Base-by-base conservation (phyloP, 2,797 vertebrate genomes). In the Chelon labrosus region DNA sequence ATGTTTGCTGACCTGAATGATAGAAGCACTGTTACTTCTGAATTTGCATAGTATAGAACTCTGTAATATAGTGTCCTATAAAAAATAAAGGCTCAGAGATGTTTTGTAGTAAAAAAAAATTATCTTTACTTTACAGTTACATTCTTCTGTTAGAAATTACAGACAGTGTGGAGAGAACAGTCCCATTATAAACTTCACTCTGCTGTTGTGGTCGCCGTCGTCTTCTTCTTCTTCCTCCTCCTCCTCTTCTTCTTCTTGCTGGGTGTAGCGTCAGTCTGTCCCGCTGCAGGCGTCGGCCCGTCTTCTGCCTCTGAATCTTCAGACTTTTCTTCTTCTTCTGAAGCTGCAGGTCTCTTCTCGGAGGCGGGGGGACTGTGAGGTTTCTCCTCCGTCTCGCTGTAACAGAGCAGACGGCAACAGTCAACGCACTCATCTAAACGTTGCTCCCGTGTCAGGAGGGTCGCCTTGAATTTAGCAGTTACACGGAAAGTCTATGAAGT, bases 231-330 rank as follows among this genome's bases (percentile, higher is more conserved):
- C 25, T 72, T 84, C 44, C 77, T 89, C 58, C 80, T 87, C 39
- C 70, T 91, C 49, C 58, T 91, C 20, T 13, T 87, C 55, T 7
- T 90, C 42, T 0, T 91, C 72, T 85, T 88, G 51, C 42, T 70
- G 25, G 74, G n/a, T 51, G 60, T 31, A 20, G 16, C 0, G 1
- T 58, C 44, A 16, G 39, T 56, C 47, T 82, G 60, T 57, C 17
- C 84, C 44, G 67, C 67, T 35, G 51, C 54, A 39, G 74, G 39
- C 8, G 44, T 53, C 2, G 2, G 53, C 39, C 42, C 68, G 27
- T 85, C 79, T 16, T 88, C 84, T 0, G 14, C 7, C 22, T 90
- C 85, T 47, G 82, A 82, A 13, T 39, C 60, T 17, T 64, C 67
- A 14, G 65, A 62, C 20, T n/a, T n/a, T n/a, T 88, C 57, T 49